Conservation (phyloP, 2,797 vertebrate genomes). For the Sebastes vulpes region DNA sequence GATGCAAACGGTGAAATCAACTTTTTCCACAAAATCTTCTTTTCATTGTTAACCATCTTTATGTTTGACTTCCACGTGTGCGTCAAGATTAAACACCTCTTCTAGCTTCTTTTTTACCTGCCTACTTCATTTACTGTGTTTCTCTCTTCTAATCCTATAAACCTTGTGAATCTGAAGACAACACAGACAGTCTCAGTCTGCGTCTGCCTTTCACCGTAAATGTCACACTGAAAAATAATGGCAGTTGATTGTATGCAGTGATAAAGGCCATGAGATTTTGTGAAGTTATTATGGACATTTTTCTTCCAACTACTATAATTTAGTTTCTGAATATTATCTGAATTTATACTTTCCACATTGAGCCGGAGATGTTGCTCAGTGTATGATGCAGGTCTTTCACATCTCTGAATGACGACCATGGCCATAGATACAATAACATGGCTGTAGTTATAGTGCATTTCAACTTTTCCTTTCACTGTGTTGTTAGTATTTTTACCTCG, state of each 20-base stretch:
- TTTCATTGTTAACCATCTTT: background rate
- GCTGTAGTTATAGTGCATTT: background rate
- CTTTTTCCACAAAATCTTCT: background rate
- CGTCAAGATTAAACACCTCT: background rate
- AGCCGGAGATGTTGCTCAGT: background rate
- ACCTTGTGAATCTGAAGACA: background rate
- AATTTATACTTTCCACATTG: conserved; percentile 3
- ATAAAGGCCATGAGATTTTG: conserved; percentile 36
- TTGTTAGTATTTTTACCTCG: background rate
- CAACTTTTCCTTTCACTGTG: background rate
- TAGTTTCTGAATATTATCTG: background rate
- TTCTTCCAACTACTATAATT: background rate
- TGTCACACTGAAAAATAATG: conserved; percentile 55
- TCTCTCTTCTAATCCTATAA: background rate
- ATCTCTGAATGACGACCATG: background rate
- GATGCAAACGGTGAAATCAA: background rate
- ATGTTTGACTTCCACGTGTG: background rate
- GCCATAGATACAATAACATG: background rate
- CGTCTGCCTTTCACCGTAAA: conserved; percentile 44
- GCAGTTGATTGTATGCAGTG: conserved; percentile 21
- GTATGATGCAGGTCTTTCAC: background rate
- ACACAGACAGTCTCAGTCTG: background rate
- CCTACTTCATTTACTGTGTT: background rate
- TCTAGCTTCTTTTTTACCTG: background rate
- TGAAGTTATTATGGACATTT: conserved; percentile 32